Base-by-base conservation (phyloP, 2,888 invertebrate genomes). In the Sericinus montela region DNA sequence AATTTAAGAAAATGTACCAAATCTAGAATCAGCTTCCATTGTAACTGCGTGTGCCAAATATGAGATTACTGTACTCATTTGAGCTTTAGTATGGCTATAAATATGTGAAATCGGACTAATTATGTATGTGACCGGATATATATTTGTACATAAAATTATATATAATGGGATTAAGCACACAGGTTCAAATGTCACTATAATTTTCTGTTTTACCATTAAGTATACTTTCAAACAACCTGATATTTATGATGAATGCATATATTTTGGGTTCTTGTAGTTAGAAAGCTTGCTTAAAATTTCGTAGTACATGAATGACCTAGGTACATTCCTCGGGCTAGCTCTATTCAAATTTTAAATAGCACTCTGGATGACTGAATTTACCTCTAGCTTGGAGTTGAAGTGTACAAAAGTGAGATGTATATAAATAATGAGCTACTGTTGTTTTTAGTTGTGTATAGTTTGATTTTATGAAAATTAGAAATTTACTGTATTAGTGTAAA, bases 121-220 rank as follows among this genome's bases (percentile, higher is more conserved):
- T 25, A 11, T 32, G 11, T 11, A 8, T 7, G 35, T 13, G 35
- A 8, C 6, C 15, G 9, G 9, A 8, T 32, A 11, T 32, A 11
- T 32, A 11, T 32, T 32, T 32, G 11, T 32, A 32, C 7, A 32
- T 11, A 11, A 32, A 5, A 32, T 32, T 32, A 11, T 40, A 8
- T 19, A 48, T n/a, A n/a, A n/a, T 34, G 48, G 48, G 38, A 48
- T 15, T 48, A 48, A 48, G 48, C 48, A 48, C 48, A 48, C 48
- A 43, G 43, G 48, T 48, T 29, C 9, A 29, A 7, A 14, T 19
- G n/a, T 32, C 4, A 30, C 10, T 41, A 19, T 41, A 5, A 25
- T 25, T 5, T 6, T 25, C 25, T 25, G 25, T 25, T 25, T 25
- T 25, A 8, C 5, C 8, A 8, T n/a, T n/a, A n/a, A n/a, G n/a